Conservation (phyloP, 2,888 invertebrate species). For the Cephus rjabovi region DNA sequence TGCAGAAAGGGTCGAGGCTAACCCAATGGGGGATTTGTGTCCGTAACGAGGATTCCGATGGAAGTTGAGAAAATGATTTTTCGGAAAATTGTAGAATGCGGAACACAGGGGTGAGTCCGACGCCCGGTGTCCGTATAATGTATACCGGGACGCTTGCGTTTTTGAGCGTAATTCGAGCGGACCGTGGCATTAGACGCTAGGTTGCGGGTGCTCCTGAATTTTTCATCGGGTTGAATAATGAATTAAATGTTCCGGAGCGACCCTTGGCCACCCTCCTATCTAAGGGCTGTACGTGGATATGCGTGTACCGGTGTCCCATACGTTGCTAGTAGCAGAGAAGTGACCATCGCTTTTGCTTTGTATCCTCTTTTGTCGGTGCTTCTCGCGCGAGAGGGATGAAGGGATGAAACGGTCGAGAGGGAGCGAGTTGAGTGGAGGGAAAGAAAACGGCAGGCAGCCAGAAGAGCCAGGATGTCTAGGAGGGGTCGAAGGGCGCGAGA, state of each 20-base stretch:
- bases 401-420: conserved; percentile 10
- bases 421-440: conserved; percentile 2
- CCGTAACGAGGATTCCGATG: neutral
- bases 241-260: conserved; percentile 63
- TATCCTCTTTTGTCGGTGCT: conserved; percentile 48
- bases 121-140: neutral
- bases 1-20: neutral
- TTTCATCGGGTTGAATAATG: conserved; percentile 64
- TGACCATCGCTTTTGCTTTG: conserved; percentile 57
- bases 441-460: neutral
- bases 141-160: neutral
- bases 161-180: conserved; percentile 19
- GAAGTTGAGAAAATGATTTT: neutral
- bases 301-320: conserved; percentile 43
- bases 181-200: conserved; percentile 30
- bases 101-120: neutral
- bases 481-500: conserved; percentile 3
- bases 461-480: neutral
- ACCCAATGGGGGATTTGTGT: neutral
- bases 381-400: conserved; percentile 24
- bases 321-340: conserved; percentile 57
- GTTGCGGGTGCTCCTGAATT: conserved; percentile 46
- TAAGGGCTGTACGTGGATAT: conserved; percentile 23
- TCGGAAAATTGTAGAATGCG: neutral
- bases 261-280: conserved; percentile 39